A percentile compares a stretch with the other conserved stretches of the same genome.
Evolutionary conservation across 2,888 invertebrate species (phyloP).

Genomic region (Teleogryllus oceanicus): DNA sequence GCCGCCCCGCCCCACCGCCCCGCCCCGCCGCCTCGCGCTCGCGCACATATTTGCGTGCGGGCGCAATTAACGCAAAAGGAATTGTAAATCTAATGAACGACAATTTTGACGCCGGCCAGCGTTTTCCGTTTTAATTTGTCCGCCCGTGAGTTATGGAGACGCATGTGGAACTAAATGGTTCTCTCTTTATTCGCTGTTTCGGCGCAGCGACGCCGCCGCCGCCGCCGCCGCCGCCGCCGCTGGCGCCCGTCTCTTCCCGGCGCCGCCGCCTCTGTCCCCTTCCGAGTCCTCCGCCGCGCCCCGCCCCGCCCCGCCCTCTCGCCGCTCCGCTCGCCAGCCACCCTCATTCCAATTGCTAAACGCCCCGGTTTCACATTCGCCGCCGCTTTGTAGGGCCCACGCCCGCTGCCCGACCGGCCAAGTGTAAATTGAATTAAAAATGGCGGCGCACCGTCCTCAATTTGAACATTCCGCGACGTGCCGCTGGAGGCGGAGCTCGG

Average conservation of each 20-base stretch:
- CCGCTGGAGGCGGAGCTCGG: constrained; percentile 23
- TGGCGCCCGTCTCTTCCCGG: background rate
- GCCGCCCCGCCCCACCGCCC: constrained; percentile 34
- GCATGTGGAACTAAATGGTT: constrained; percentile 19
- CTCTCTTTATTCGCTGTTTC: constrained; percentile 18
- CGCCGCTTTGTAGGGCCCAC: background rate
- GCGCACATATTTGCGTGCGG: background rate
- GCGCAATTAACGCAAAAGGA: constrained; percentile 3
- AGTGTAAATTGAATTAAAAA: constrained; percentile 36
- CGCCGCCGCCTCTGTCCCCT: background rate
- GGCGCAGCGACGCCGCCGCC: too few relatives aligned
- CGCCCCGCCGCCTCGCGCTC: constrained; percentile 12
- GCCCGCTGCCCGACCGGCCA: constrained; percentile 19
- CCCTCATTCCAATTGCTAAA: constrained; percentile 23
- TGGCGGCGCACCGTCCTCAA: constrained; percentile 22
- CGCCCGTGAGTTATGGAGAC: constrained; percentile 24
- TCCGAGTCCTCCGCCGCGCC: background rate
- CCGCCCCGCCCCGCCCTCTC: too few relatives aligned
- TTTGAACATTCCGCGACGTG: constrained; percentile 30
- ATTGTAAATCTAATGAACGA: constrained; percentile 22
- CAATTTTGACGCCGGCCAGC: constrained; percentile 21
- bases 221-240: background rate
- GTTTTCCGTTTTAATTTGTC: constrained; percentile 25
- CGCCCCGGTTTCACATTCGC: constrained; percentile 21
- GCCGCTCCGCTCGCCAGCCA: background rate